A percentile compares a stretch with the other conserved stretches of the same genome.
Conservation (phyloP, 2,888 invertebrate genomes). For the Nymphalis polychloros region DNA sequence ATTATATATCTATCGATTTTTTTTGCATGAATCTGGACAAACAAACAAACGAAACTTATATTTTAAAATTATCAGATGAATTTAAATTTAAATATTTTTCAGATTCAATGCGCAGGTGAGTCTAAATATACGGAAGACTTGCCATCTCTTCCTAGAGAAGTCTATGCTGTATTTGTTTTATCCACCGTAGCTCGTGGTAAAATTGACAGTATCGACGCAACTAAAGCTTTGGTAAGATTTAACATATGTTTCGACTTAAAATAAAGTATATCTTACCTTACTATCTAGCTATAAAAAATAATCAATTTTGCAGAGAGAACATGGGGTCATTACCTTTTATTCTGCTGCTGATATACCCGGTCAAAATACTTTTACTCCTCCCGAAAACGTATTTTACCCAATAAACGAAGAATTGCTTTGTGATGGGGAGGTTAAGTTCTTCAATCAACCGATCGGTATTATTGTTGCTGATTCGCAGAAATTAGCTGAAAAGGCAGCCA, state of each 20-base stretch:
- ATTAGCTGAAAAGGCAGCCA: constrained; percentile 76
- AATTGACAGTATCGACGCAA: constrained; percentile 81
- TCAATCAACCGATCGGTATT: constrained; percentile 85
- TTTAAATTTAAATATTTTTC: neutral
- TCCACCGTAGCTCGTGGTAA: constrained; percentile 80
- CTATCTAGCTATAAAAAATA: neutral
- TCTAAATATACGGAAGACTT: constrained; percentile 85
- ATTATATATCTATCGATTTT: too few relatives aligned
- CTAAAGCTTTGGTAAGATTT: constrained; percentile 81
- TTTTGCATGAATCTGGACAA: too few relatives aligned
- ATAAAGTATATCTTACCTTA: neutral
- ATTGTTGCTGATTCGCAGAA: constrained; percentile 81
- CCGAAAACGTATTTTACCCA: constrained; percentile 35
- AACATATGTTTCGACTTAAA: neutral
- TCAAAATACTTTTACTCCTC: constrained; percentile 72
- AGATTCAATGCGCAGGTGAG: constrained; percentile 84
- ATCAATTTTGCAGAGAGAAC: constrained; percentile 68
- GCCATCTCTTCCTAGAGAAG: constrained; percentile 81
- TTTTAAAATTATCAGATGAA: constrained; percentile 2
- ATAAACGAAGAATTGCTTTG: constrained; percentile 72
- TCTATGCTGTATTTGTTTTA: constrained; percentile 84
- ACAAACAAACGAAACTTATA: too few relatives aligned
- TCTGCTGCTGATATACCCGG: constrained; percentile 84
- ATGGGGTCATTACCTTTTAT: constrained; percentile 83
- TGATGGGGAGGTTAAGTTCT: constrained; percentile 78